Evolutionary conservation across 2,113 vertebrate genomes (phyloP).

Genomic region (Numenius arquata): DNA sequence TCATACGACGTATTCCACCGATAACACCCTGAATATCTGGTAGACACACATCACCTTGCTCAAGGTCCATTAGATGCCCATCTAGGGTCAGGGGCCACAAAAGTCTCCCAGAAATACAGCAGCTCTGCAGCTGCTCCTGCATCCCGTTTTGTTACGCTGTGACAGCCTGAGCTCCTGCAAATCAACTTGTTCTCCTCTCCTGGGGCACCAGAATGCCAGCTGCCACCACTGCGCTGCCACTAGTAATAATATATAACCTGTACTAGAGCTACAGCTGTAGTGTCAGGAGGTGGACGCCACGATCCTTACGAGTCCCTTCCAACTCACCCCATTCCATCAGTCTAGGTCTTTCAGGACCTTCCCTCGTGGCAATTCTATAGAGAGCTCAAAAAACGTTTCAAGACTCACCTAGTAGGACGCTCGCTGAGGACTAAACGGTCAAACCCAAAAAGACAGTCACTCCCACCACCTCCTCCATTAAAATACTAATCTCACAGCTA

Average conservation of each 20-base stretch:
- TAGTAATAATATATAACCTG: not conserved
- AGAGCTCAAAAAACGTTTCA: not conserved
- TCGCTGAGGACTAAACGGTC: not conserved
- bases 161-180: not conserved
- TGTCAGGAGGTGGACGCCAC: rapidly evolving
- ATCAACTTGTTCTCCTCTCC: not conserved
- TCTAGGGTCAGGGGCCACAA: not conserved
- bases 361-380: not conserved
- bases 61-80: not conserved
- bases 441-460: not conserved
- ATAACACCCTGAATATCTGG: not conserved
- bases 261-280: not conserved
- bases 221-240: not conserved
- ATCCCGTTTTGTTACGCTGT: not conserved
- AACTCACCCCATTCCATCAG: not conserved
- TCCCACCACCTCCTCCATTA: not conserved
- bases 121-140: not conserved
- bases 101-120: not conserved
- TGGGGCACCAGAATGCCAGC: not conserved
- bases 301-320: not conserved
- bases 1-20: rapidly evolving
- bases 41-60: not conserved
- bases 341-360: not conserved
- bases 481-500: not conserved
- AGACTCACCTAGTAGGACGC: not conserved